Base-by-base conservation (phyloP, 2,797 vertebrate genomes). In the Acestrorhynchus altus region DNA sequence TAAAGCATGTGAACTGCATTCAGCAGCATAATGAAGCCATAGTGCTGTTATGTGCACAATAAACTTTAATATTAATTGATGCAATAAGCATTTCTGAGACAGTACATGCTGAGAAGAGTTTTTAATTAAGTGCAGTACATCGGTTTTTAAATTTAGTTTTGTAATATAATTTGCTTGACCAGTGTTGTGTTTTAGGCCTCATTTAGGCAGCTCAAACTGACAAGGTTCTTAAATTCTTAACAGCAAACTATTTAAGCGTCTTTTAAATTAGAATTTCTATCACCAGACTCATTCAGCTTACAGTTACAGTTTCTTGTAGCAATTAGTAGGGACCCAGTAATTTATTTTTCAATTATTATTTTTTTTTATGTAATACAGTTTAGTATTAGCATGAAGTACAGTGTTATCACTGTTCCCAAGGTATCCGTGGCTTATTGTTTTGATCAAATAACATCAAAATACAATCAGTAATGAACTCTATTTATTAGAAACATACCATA, bases 1-100 rank as follows among this genome's bases (percentile, higher is more conserved):
- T 59, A 76, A 72, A 65, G 42, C 20, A 28, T 72, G 52, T 51
- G 72, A 81, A 81, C 44, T 49, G n/a, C 24, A 18, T 26, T 44
- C 46, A 28, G 22, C 26, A 18, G 44, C 40, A 61, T 35, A 46
- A 61, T 61, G 59, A 61, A 61, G 59, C 28, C 44, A 67, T 8
- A 46, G 64, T 28, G 24, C 47, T 39, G 28, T 72, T 81, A 61
- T 76, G 54, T 61, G 57, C 44, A 60, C 56, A 75, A 75, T 63
- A 57, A 40, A 26, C 28, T 63, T 24, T 66, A 22, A 57, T 72
- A 63, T 75, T 80, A 28, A 80, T 75, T 64, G 66, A 26, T 57
- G 28, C 51, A 56, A 46, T 70, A 57, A 63, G 51, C 69, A 57
- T 57, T 67, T 24, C 72, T 71, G 28, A 24, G 26, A 52, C 60